These are phyloP conservation scores for Gadopsis bispinosus DNA, from an alignment of 2,797 vertebrate genomes.

Conservation along the genomic window DNA sequence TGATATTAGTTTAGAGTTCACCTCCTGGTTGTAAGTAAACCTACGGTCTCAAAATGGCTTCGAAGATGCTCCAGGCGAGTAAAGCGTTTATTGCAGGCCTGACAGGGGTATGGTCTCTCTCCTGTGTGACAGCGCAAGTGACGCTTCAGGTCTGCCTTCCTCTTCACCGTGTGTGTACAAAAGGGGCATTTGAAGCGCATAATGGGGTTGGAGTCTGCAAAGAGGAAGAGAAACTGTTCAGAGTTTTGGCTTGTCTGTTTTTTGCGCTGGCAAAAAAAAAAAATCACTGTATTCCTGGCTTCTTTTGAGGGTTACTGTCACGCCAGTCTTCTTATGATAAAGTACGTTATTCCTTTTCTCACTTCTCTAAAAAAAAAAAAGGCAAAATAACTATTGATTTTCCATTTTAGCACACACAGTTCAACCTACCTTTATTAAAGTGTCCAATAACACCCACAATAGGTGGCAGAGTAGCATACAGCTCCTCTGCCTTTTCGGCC, in stretches of 20 bases:
- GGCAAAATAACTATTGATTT: background rate
- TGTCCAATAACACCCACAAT: constrained; percentile 88
- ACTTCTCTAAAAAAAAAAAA: background rate
- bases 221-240: constrained; percentile 32
- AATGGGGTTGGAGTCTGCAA: constrained; percentile 89
- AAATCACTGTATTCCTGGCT: background rate
- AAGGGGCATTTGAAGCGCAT: constrained; percentile 98
- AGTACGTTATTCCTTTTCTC: constrained; percentile 10
- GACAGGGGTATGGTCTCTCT: constrained; percentile 95
- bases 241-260: constrained; percentile 13
- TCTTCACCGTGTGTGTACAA: constrained; percentile 97
- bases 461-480: constrained; percentile 85
- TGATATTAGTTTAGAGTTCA: background rate
- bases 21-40: constrained; percentile 16
- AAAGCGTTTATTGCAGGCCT: constrained; percentile 97
- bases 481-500: constrained; percentile 87
- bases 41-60: constrained; percentile 96
- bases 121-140: constrained; percentile 97
- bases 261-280: background rate
- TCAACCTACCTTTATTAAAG: constrained; percentile 89
- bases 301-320: background rate
- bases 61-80: constrained; percentile 96
- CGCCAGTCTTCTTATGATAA: background rate
- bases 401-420: background rate
- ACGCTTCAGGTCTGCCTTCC: constrained; percentile 96